phyloP scores from a whole-genome alignment of 2,113 vertebrate genomes.

The Phainopepla nitens region DNA sequence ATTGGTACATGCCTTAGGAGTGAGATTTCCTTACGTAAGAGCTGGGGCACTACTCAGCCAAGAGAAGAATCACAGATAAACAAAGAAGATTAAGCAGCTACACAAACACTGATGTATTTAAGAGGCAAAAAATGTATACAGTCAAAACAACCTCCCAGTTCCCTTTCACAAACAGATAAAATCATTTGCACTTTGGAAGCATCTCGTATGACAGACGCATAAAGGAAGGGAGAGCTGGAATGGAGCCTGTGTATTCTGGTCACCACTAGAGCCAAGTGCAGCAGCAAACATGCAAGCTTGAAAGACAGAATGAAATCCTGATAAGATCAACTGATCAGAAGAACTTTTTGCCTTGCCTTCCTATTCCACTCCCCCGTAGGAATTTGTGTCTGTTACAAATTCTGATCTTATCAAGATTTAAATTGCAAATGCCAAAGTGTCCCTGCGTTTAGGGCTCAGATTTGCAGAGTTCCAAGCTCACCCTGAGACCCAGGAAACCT shows the following conservation, averaged over 20 bases:
- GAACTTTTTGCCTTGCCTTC: neutral
- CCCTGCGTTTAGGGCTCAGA: neutral
- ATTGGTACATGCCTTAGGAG: neutral
- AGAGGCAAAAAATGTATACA: neutral
- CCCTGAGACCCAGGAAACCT: neutral
- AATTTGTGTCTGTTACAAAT: neutral
- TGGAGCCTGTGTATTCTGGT: neutral
- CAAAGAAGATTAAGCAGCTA: neutral
- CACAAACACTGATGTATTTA: neutral
- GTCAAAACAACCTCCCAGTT: neutral
- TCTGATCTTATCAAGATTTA: conserved; percentile 58
- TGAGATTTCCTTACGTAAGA: neutral
- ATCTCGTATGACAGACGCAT: neutral
- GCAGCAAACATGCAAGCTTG: conserved; percentile 48
- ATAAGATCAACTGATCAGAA: conserved; percentile 63
- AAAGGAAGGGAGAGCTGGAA: neutral
- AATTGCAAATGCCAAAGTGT: neutral
- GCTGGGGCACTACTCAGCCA: neutral
- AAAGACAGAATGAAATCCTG: conserved; percentile 42
- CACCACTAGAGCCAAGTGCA: neutral
- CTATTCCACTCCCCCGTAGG: neutral
- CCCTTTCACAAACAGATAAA: neutral
- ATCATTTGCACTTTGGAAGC: neutral
- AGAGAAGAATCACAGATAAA: neutral
- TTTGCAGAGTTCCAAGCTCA: neutral